These are phyloP conservation scores for Drosophila algonquin DNA, from an alignment of 2,888 invertebrate species.

Conservation along the genomic window DNA sequence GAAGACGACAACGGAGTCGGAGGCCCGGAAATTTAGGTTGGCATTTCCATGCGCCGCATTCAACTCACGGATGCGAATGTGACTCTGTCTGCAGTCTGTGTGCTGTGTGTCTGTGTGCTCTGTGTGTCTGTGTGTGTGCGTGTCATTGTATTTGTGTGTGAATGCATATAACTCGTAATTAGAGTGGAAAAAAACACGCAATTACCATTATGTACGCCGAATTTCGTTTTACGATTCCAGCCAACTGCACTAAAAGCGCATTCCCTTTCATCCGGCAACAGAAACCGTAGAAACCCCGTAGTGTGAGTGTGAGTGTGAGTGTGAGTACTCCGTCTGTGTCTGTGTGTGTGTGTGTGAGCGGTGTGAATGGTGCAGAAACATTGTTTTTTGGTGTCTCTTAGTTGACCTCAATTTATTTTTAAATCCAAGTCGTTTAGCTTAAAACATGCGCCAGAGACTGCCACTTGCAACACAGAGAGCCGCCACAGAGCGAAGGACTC, in stretches of 20 bases:
- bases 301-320: too few species aligned
- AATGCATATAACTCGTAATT: conserved; percentile 71
- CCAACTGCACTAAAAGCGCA: conserved; percentile 51
- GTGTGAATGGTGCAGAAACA: conserved; percentile 16
- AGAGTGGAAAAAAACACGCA: conserved; percentile 76
- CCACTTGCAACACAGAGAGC: conserved; percentile 12
- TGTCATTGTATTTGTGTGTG: conserved; percentile 33
- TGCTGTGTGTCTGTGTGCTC: not conserved
- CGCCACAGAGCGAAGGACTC: conserved; percentile 26
- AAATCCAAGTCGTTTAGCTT: conserved; percentile 72
- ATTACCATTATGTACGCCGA: conserved; percentile 77
- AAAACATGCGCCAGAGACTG: conserved; percentile 61
- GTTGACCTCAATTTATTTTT: conserved; percentile 74
- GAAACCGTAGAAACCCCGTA: too few species aligned
- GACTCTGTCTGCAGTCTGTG: conserved; percentile 12
- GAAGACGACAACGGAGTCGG: conserved; percentile 24
- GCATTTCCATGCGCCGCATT: conserved; percentile 64
- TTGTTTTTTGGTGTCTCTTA: conserved; percentile 48
- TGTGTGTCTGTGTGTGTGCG: conserved; percentile 26
- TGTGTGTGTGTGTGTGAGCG: too few species aligned
- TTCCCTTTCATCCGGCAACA: too few species aligned
- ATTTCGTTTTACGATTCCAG: conserved; percentile 71
- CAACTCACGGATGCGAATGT: conserved; percentile 29
- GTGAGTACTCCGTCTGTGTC: too few species aligned
- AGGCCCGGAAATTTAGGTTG: conserved; percentile 69